Evolutionary conservation across 2,888 invertebrate species (phyloP).

Genomic region (Drosophila rubida): DNA sequence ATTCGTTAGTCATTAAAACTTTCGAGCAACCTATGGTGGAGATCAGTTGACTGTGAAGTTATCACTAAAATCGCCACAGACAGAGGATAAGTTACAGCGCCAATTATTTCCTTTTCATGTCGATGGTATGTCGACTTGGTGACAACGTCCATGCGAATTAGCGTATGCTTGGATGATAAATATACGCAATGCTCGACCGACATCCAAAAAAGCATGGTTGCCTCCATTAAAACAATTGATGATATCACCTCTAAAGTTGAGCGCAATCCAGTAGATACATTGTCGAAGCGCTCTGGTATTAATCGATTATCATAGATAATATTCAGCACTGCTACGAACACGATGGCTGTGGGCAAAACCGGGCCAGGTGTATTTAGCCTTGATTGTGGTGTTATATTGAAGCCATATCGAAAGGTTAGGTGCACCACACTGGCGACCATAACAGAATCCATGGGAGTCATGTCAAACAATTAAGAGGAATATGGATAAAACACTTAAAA

Average conservation of each 20-base stretch:
- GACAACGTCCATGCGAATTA: constrained; percentile 30
- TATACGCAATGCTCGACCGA: constrained; percentile 35
- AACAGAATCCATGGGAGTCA: constrained; percentile 42
- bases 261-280: not conserved
- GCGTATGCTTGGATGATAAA: constrained; percentile 6
- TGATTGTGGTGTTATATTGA: constrained; percentile 25
- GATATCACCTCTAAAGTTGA: constrained; percentile 30
- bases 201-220: constrained; percentile 46
- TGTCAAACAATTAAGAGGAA: constrained; percentile 9
- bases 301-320: constrained; percentile 47
- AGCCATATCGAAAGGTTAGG: constrained; percentile 26
- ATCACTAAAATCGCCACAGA: constrained; percentile 40
- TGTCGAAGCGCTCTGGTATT: constrained; percentile 27
- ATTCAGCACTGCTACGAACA: constrained; percentile 41
- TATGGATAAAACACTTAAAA: too few species aligned
- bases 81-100: constrained; percentile 55
- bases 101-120: constrained; percentile 37
- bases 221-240: constrained; percentile 38
- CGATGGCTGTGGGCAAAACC: constrained; percentile 21
- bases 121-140: not conserved
- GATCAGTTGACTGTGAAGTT: constrained; percentile 37
- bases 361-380: constrained; percentile 37
- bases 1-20: not conserved
- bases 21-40: constrained; percentile 10
- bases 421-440: constrained; percentile 33